Conservation (phyloP, 2,888 invertebrate species). For the Syrista parreyssii region DNA sequence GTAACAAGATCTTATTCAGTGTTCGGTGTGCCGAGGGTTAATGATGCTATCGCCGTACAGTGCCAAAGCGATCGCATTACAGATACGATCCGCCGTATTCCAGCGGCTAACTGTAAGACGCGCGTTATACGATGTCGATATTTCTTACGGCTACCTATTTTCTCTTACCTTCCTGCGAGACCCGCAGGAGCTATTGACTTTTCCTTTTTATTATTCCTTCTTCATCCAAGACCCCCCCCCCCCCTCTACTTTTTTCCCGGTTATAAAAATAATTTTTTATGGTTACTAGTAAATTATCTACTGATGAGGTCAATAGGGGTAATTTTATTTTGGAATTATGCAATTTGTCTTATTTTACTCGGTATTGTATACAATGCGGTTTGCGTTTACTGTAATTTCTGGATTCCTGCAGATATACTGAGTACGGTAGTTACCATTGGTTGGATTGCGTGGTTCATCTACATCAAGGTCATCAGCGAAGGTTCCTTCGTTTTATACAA, state of each 20-base stretch:
- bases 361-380: neutral
- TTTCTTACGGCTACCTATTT: conserved; percentile 43
- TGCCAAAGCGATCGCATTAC: conserved; percentile 65
- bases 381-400: neutral
- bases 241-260: no score
- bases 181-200: neutral
- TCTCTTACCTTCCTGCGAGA: conserved; percentile 3
- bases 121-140: conserved; percentile 45
- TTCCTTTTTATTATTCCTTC: neutral
- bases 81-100: conserved; percentile 48
- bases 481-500: conserved; percentile 33
- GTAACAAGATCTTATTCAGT: conserved; percentile 65
- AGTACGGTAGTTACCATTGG: neutral
- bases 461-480: conserved; percentile 40
- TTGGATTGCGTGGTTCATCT: conserved; percentile 8
- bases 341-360: neutral
- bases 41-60: conserved; percentile 66
- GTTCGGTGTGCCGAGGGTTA: conserved; percentile 57
- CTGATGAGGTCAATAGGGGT: no score
- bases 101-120: conserved; percentile 24
- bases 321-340: neutral
- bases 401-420: neutral
- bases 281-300: no score
- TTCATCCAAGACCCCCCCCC: neutral
- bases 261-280: neutral